A percentile compares a stretch with the other conserved stretches of the same genome.
Conservation (phyloP, 2,888 invertebrate species). For the Lacanobia oleracea region DNA sequence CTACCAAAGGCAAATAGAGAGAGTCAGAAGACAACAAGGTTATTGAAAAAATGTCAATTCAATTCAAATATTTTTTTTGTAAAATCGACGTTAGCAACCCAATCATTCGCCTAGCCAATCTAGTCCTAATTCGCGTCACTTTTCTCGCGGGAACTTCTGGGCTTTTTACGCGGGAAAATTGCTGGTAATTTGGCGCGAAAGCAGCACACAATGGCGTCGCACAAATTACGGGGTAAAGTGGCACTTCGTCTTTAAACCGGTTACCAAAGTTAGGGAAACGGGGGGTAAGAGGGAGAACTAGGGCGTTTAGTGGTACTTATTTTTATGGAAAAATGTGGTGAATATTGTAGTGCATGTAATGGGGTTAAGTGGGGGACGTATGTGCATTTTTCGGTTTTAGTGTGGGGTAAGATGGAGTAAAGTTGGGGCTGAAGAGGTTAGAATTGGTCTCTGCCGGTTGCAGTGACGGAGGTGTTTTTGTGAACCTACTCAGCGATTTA, state of each 20-base stretch:
- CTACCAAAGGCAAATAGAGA: background rate
- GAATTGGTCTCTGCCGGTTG: background rate
- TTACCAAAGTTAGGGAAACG: constrained; percentile 42
- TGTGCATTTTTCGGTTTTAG: constrained; percentile 21
- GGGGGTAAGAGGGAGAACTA: constrained; percentile 11
- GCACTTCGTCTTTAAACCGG: constrained; percentile 63
- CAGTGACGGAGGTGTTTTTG: background rate
- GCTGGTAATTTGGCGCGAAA: constrained; percentile 65
- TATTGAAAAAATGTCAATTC: background rate
- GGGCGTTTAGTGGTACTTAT: constrained; percentile 56
- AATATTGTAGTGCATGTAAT: constrained; percentile 55
- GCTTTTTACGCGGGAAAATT: constrained; percentile 66
- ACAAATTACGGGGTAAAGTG: constrained; percentile 65
- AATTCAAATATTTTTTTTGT: constrained; percentile 8
- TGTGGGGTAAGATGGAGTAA: background rate
- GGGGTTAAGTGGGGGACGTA: constrained; percentile 50
- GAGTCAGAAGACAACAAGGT: too few species aligned
- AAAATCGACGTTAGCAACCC: constrained; percentile 11
- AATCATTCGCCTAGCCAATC: constrained; percentile 55
- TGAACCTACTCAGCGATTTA: background rate
- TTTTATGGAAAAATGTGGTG: constrained; percentile 58
- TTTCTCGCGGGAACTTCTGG: constrained; percentile 53
- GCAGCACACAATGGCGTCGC: constrained; percentile 63
- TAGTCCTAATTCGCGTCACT: constrained; percentile 62
- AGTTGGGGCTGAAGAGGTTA: background rate